Percentiles rank a stretch among this genome's conserved stretches.
phyloP scores from a whole-genome alignment of 1,140 invertebrate genomes.

The Theocolax elegans region DNA sequence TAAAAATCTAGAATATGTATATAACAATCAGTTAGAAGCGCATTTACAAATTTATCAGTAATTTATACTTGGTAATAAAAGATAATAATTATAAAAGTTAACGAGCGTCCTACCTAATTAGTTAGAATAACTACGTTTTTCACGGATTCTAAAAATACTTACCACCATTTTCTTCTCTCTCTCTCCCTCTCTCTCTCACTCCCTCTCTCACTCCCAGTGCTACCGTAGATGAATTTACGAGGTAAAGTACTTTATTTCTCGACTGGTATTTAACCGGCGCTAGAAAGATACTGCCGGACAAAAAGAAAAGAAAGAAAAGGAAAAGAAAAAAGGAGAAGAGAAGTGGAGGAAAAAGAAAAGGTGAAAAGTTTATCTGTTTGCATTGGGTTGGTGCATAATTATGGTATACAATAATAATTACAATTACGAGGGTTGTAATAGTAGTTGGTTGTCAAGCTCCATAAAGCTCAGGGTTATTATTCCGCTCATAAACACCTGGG shows the following conservation, averaged over 20 bases:
- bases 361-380: slow-evolving; percentile 27
- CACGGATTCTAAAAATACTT: not conserved
- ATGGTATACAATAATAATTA: slow-evolving; percentile 54
- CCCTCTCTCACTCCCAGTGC: not conserved
- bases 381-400: slow-evolving; percentile 47
- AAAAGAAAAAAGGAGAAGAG: slow-evolving; percentile 21
- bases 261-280: slow-evolving; percentile 27
- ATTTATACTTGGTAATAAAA: too few species aligned
- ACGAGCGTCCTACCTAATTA: not conserved
- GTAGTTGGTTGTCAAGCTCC: slow-evolving; percentile 54
- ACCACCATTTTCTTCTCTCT: too few species aligned
- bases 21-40: too few species aligned
- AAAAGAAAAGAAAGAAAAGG: too few species aligned
- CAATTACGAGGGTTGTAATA: slow-evolving; percentile 54
- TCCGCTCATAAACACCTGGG: slow-evolving; percentile 55
- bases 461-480: slow-evolving; percentile 54
- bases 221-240: slow-evolving; percentile 25
- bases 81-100: too few species aligned
- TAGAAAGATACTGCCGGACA: not conserved
- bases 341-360: slow-evolving; percentile 7
- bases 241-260: slow-evolving; percentile 25
- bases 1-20: too few species aligned
- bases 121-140: not conserved
- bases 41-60: too few species aligned
- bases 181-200: too few species aligned